phyloP scores from a whole-genome alignment of 2,888 invertebrate genomes.

The Caenorhabditis angaria region DNA sequence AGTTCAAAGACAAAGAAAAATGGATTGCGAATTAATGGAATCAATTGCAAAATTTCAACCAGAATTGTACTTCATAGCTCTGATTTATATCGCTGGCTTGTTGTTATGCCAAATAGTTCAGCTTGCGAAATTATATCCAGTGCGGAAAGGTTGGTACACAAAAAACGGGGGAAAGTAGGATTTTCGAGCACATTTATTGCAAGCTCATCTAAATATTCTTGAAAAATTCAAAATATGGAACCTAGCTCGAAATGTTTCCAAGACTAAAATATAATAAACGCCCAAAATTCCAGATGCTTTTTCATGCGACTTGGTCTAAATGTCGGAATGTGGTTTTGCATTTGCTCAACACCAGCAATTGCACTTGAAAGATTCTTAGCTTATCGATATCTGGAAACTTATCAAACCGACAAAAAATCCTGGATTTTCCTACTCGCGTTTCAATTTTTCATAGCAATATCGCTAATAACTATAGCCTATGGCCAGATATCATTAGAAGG shows the following conservation, averaged over 20 bases:
- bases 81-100: conserved; percentile 19
- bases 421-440: conserved; percentile 7
- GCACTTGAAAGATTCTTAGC: conserved; percentile 16
- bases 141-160: not conserved
- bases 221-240: too few species aligned
- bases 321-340: conserved; percentile 19
- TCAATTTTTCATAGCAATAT: conserved; percentile 6
- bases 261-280: too few species aligned
- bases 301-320: conserved; percentile 15
- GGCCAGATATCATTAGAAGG: conserved; percentile 10
- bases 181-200: too few species aligned
- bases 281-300: not conserved
- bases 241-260: too few species aligned
- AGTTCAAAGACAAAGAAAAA: not conserved
- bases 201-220: too few species aligned
- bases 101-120: conserved; percentile 13
- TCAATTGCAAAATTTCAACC: conserved; percentile 13
- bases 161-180: too few species aligned
- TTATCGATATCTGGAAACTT: conserved; percentile 7
- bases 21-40: conserved; percentile 17
- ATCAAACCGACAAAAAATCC: conserved; percentile 15
- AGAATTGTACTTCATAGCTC: conserved; percentile 16
- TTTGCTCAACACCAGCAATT: conserved; percentile 16
- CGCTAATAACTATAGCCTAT: conserved; percentile 10
- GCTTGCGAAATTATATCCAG: conserved; percentile 17